Evolutionary conservation across 2,797 vertebrate species (phyloP).

Genomic region (Pseudocheirus occidentalis): DNA sequence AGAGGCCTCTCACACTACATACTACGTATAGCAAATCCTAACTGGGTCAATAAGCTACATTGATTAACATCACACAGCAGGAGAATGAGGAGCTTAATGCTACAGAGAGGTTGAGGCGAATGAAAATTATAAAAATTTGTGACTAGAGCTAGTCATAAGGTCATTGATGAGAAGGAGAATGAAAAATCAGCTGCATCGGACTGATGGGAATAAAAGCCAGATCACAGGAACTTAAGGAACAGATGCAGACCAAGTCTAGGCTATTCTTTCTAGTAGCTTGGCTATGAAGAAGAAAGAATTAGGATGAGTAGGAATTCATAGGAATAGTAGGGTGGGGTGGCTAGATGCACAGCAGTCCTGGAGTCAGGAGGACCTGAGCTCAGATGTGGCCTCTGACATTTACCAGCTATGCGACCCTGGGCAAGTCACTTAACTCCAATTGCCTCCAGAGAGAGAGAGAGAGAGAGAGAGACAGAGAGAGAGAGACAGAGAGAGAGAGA

Average conservation of each 20-base stretch:
- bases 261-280: neutral
- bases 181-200: neutral
- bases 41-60: neutral
- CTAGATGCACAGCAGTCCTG: neutral
- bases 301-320: no score
- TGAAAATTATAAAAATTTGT: neutral
- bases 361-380: neutral
- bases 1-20: neutral
- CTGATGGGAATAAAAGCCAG: neutral
- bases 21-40: neutral
- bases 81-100: neutral
- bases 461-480: no score
- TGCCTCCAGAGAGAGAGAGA: no score
- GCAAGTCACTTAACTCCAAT: neutral
- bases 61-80: neutral
- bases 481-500: no score
- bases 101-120: neutral
- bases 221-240: neutral
- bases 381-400: neutral
- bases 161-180: neutral
- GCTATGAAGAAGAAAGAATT: neutral
- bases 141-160: neutral
- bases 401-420: neutral
- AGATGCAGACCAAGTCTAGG: neutral
- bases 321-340: neutral